Evolutionary conservation across 2,888 invertebrate species (phyloP).

Genomic region (Dynastes maya): DNA sequence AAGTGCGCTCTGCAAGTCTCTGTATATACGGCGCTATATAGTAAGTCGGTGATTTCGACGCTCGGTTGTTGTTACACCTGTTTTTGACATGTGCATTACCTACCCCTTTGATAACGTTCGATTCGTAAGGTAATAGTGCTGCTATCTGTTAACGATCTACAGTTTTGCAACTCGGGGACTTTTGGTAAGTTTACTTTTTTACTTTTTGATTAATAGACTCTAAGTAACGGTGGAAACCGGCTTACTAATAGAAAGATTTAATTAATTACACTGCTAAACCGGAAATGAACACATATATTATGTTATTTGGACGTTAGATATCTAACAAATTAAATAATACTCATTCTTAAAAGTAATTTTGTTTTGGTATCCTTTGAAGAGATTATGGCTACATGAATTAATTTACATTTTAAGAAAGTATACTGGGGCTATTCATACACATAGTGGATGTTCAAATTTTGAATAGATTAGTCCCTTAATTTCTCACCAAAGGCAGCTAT

Average conservation of each 20-base stretch:
- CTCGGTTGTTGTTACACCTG: constrained; percentile 51
- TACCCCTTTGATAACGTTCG: constrained; percentile 24
- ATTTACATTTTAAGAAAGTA: too few species aligned
- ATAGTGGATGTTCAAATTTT: too few species aligned
- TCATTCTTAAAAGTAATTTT: too few species aligned
- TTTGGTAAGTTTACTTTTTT: constrained; percentile 14
- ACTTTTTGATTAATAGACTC: not conserved
- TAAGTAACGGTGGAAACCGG: too few species aligned
- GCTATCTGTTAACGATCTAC: not conserved
- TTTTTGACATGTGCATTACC: constrained; percentile 57
- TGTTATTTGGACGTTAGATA: not conserved
- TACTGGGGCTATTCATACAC: too few species aligned
- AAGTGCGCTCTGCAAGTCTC: constrained; percentile 54
- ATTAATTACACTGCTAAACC: too few species aligned
- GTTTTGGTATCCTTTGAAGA: too few species aligned
- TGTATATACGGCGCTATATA: not conserved
- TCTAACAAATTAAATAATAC: not conserved
- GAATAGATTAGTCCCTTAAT: too few species aligned
- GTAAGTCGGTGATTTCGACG: constrained; percentile 52
- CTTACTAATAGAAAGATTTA: too few species aligned
- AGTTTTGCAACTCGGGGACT: not conserved
- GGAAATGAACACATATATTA: not conserved
- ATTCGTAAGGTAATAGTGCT: constrained; percentile 30
- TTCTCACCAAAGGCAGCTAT: too few species aligned
- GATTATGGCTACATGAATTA: too few species aligned